These are phyloP conservation scores for Lethenteron camtschaticum DNA, from an alignment of 2,113 vertebrate genomes.

Conservation along the genomic window DNA sequence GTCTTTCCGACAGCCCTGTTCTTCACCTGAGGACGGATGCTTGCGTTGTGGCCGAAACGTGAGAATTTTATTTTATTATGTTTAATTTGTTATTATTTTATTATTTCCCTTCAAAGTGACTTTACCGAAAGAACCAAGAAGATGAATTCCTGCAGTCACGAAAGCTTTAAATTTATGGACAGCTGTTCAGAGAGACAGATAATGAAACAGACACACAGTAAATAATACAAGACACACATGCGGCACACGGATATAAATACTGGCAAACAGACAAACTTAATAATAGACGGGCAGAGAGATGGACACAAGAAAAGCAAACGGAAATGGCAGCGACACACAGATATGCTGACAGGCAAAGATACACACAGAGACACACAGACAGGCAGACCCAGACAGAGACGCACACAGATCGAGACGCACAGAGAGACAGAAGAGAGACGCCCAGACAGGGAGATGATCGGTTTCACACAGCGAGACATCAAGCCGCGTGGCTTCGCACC, in stretches of 20 bases:
- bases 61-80: too few relatives aligned
- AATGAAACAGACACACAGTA: background rate
- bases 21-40: too few relatives aligned
- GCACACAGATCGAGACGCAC: background rate
- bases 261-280: background rate
- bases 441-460: background rate
- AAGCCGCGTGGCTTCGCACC: too few relatives aligned
- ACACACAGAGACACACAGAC: background rate
- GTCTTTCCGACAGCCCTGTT: too few relatives aligned
- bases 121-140: too few relatives aligned
- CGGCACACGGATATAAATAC: background rate
- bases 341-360: background rate
- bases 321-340: background rate
- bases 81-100: too few relatives aligned
- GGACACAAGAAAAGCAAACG: background rate
- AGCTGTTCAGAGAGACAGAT: background rate
- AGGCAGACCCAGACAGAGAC: background rate
- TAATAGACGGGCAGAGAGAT: background rate
- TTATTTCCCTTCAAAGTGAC: too few relatives aligned
- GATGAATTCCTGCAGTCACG: too few relatives aligned
- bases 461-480: background rate
- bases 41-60: too few relatives aligned
- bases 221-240: background rate
- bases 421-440: constrained; percentile 3
- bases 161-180: too few relatives aligned